Evolutionary conservation across 2,113 vertebrate genomes (phyloP).

Genomic region (Oxyura jamaicensis): DNA sequence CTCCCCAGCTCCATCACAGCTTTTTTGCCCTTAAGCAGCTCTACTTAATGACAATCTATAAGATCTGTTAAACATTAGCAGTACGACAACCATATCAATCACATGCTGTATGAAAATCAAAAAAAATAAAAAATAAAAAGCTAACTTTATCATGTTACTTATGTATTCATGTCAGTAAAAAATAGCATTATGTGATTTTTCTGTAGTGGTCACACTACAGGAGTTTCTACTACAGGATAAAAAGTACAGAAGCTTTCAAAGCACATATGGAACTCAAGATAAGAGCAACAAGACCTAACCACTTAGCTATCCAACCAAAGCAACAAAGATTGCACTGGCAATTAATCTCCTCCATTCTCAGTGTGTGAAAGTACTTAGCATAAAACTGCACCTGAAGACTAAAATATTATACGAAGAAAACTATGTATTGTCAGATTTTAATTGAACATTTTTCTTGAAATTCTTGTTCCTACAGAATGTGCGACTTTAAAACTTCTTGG

Average conservation of each 20-base stretch:
- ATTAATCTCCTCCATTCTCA: background rate
- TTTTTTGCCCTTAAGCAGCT: too few species aligned
- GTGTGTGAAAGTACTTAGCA: background rate
- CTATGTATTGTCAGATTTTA: background rate
- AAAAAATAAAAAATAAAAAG: too few species aligned
- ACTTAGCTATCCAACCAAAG: background rate
- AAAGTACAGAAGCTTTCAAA: background rate
- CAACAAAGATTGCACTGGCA: background rate
- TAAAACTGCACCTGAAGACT: background rate
- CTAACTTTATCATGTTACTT: background rate
- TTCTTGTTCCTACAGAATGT: background rate
- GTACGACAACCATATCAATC: background rate
- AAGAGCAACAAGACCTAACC: background rate
- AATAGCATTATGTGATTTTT: background rate
- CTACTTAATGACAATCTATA: background rate
- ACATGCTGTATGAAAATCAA: background rate
- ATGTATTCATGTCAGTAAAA: background rate
- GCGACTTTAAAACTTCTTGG: background rate
- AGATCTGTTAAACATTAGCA: background rate
- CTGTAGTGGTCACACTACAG: background rate
- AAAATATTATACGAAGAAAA: background rate
- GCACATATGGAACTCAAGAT: background rate
- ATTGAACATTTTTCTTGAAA: background rate
- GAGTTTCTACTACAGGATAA: background rate
- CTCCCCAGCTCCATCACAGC: background rate